Base-by-base conservation (phyloP, 1,140 invertebrate genomes). In the Penaeus japonicus region DNA sequence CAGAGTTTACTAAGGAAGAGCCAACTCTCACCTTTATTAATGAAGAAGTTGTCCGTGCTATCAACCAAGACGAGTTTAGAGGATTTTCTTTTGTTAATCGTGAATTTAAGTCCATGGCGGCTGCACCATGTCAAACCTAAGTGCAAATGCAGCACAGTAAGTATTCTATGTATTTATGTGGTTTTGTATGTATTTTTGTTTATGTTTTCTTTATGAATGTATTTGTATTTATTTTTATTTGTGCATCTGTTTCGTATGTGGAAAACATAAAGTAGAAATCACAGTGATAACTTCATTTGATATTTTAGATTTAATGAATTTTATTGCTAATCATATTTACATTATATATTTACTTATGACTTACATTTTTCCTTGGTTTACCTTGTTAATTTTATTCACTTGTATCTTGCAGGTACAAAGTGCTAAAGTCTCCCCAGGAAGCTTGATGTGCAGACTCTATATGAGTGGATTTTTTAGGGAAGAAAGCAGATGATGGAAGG, bases 1-100 rank as follows among this genome's bases (percentile, higher is more conserved):
- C 98, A 20, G 99, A 99, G 94, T 99, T 99, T 93, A 99, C 99
- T 12, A 98, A 98, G 93, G 99, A 99, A 93, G 98, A 99, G 91
- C 98, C 99, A 7, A 95, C 96, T 27, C 94, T 99, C 85, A 99
- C 99, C 27, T 98, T 98, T 15, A 96, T 99, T 62, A 96, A 98
- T 91, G 93, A 95, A 53, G 97, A 98, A 91, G 96, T 98, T 85
- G 94, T 99, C 75, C 95, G 96, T 89, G 96, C 96, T 90, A 99
- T 99, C 92, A 99, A 99, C 94, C 97, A 99, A 93, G 98, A 99
- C 91, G 98, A 99, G 93, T 99, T 99, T 94, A 95, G 95, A 90
- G 98, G 98, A 62, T 99, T 99, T 93, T 99, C 98, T 84, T 99
- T 99, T 93, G 95, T 98, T 89, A 99, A 99, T 94, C 94, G 95